Evolutionary conservation across 1,140 invertebrate genomes (phyloP).

Genomic region (Macrobrachium rosenbergii): DNA sequence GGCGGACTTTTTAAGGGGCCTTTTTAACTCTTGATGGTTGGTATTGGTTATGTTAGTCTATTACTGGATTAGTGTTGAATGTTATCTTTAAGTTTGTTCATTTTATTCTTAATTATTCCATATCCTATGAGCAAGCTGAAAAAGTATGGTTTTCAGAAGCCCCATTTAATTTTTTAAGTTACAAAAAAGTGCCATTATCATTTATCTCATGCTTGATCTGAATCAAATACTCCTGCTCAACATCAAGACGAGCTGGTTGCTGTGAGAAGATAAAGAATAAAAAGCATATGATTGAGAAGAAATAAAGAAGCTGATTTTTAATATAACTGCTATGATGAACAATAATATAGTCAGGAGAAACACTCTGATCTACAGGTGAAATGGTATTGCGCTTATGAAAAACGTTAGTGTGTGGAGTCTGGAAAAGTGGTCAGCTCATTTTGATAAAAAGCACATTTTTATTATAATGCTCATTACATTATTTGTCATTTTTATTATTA

Average conservation of each 20-base stretch:
- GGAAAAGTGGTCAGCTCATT: conserved; percentile 61
- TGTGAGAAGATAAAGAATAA: conserved; percentile 20
- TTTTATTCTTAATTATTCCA: no score
- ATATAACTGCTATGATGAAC: conserved; percentile 30
- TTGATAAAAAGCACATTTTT: conserved; percentile 52
- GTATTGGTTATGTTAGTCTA: conserved; percentile 57
- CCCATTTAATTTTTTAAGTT: conserved; percentile 39
- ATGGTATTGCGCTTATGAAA: conserved; percentile 25
- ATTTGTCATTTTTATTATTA: conserved; percentile 25
- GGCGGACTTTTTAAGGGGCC: conserved; percentile 59
- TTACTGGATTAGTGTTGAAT: conserved; percentile 59
- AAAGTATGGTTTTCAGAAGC: no score
- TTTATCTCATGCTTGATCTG: conserved; percentile 51
- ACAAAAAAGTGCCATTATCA: conserved; percentile 44
- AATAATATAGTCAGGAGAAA: conserved; percentile 6
- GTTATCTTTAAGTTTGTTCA: conserved; percentile 48
- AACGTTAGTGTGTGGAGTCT: conserved; percentile 50
- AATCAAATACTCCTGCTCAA: conserved; percentile 63
- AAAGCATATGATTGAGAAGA: neutral
- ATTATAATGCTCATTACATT: conserved; percentile 41
- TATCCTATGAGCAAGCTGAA: no score
- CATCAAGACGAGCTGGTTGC: conserved; percentile 49
- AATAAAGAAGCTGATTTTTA: neutral
- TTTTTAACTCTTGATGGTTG: conserved; percentile 64
- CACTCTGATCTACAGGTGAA: neutral